Conservation (phyloP, 2,888 invertebrate species). For the Cremastinae sp. region DNA sequence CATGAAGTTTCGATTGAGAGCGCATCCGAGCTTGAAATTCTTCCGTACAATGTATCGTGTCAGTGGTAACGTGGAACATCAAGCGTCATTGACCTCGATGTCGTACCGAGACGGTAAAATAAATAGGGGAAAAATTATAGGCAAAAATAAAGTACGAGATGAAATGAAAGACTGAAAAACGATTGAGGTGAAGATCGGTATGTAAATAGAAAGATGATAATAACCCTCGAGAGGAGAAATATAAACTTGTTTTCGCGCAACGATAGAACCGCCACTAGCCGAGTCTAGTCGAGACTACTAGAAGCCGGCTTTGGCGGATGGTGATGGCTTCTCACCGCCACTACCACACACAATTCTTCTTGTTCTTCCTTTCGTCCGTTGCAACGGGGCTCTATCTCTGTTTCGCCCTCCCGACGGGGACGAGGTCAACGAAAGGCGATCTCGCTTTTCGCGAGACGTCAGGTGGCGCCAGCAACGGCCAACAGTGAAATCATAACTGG, state of each 20-base stretch:
- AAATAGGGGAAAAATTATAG: neutral
- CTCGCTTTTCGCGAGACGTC: constrained; percentile 50
- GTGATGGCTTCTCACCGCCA: constrained; percentile 27
- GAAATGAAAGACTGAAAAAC: neutral
- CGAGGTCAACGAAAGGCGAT: constrained; percentile 62
- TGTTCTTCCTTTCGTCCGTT: constrained; percentile 38
- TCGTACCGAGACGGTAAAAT: neutral
- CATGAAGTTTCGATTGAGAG: too few species aligned
- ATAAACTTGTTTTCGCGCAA: constrained; percentile 47
- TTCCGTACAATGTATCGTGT: too few species aligned
- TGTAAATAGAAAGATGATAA: constrained; percentile 8
- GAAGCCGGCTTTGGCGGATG: constrained; percentile 43
- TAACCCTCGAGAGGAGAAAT: constrained; percentile 35
- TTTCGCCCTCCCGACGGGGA: constrained; percentile 54
- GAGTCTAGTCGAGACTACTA: constrained; percentile 63
- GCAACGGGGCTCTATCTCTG: constrained; percentile 44
- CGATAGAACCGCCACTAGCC: constrained; percentile 35
- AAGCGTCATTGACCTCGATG: constrained; percentile 22
- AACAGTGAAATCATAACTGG: constrained; percentile 18
- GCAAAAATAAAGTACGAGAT: neutral
- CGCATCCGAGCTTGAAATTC: too few species aligned
- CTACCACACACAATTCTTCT: constrained; percentile 26
- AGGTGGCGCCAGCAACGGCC: constrained; percentile 40
- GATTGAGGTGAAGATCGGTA: neutral
- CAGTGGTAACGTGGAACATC: constrained; percentile 13